These are phyloP conservation scores for human DNA, from an alignment of 2,113 vertebrate species.

Conservation along the genomic window GRCh38 chr9:84834501-84835000, in stretches of 20 bases:
- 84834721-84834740: background rate
- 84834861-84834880: background rate
- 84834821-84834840: background rate
- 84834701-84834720: background rate
- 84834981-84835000: background rate
- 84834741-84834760: background rate
- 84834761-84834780: background rate
- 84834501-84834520: background rate
- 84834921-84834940: background rate
- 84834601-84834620: background rate
- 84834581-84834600: background rate
- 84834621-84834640: background rate
- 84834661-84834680: background rate
- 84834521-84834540: background rate
- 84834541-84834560: background rate
- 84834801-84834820: background rate
- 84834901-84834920: background rate
- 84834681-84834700: background rate
- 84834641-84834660: background rate
- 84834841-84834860: conserved; percentile 14
- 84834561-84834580: background rate
- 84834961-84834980: background rate
- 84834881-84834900: background rate
- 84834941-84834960: background rate
- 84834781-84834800: background rate